Evolutionary conservation across 2,113 vertebrate species (phyloP).

Genomic region (Melanerpes aurifrons): DNA sequence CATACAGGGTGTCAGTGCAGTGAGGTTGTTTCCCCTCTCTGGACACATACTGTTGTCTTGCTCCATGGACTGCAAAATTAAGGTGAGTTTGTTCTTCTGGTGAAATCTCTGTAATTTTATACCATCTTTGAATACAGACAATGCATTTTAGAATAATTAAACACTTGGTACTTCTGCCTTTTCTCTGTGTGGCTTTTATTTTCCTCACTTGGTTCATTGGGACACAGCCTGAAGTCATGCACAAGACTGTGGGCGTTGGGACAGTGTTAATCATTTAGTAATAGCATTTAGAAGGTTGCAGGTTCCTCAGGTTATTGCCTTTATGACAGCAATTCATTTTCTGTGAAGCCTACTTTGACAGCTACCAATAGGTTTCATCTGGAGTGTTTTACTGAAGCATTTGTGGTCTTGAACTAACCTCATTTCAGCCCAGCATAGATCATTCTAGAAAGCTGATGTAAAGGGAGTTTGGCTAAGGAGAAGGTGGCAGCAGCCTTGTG

Average conservation of each 20-base stretch:
- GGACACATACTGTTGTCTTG: slow-evolving; percentile 92
- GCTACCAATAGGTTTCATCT: background rate
- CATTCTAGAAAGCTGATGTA: background rate
- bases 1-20: slow-evolving; percentile 93
- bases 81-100: slow-evolving; percentile 79
- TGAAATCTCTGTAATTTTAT: background rate
- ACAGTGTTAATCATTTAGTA: background rate
- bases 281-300: background rate
- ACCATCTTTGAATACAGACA: background rate
- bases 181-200: background rate
- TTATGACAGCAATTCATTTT: background rate
- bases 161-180: background rate
- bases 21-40: slow-evolving; percentile 92
- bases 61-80: slow-evolving; percentile 99
- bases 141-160: background rate
- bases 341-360: background rate
- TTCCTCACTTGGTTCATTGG: background rate
- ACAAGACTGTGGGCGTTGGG: background rate
- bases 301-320: background rate
- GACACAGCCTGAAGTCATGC: background rate
- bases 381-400: background rate
- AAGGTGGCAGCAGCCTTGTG: background rate
- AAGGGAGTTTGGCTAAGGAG: background rate
- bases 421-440: background rate
- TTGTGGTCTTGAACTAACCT: background rate